These are phyloP conservation scores for Gonatopus flavifemur DNA, from an alignment of 1,140 invertebrate species.

Conservation along the genomic window DNA sequence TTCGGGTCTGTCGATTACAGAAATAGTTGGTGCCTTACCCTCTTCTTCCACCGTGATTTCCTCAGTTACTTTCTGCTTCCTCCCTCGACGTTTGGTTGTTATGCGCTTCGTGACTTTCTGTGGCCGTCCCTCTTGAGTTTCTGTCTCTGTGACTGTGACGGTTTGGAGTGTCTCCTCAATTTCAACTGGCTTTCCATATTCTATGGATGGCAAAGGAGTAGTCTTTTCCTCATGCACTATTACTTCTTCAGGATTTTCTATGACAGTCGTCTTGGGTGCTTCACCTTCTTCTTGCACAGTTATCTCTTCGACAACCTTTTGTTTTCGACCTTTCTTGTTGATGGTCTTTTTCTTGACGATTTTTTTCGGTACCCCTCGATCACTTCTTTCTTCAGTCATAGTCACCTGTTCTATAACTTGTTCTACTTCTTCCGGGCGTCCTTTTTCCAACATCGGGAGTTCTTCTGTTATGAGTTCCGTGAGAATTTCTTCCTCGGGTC, in stretches of 20 bases:
- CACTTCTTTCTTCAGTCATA: constrained; percentile 15
- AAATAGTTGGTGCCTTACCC: constrained; percentile 34
- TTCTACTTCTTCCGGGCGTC: constrained; percentile 3
- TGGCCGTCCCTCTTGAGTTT: constrained; percentile 27
- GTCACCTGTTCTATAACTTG: constrained; percentile 11
- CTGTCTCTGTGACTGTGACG: constrained; percentile 13
- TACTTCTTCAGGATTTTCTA: constrained; percentile 26
- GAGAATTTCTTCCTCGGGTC: constrained; percentile 40
- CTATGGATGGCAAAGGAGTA: not conserved
- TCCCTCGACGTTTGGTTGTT: constrained; percentile 35
- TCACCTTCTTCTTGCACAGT: constrained; percentile 49
- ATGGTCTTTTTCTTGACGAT: constrained; percentile 29
- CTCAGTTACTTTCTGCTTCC: constrained; percentile 36
- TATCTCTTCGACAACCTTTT: constrained; percentile 39
- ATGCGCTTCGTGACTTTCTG: constrained; percentile 33
- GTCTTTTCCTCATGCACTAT: constrained; percentile 1
- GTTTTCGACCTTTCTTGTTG: constrained; percentile 31
- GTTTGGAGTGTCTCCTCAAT: constrained; percentile 8
- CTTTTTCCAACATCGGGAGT: constrained; percentile 37
- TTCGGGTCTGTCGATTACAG: constrained; percentile 26
- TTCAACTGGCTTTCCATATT: constrained; percentile 1
- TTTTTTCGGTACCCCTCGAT: constrained; percentile 17
- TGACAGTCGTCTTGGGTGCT: constrained; percentile 43
- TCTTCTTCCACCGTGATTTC: constrained; percentile 47
- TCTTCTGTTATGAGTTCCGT: constrained; percentile 42